Base-by-base conservation (phyloP, 2,888 invertebrate genomes). In the Caenorhabditis sp. region DNA sequence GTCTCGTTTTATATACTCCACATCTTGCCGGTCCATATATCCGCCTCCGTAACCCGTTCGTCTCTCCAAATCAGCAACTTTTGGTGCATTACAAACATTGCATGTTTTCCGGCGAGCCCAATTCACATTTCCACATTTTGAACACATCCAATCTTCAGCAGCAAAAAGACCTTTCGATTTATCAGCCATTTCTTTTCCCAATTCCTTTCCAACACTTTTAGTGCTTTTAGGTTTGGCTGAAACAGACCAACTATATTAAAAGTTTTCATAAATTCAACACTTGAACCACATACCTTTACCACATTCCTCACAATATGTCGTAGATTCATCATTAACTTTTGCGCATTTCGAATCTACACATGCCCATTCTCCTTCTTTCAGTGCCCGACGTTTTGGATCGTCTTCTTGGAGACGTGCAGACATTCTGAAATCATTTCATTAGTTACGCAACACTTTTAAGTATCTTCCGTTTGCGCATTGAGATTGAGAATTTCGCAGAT, bases 101-200 rank as follows among this genome's bases (percentile, higher is more conserved):
- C 99, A 99, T 64, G 94, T 94, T 87, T 93, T 93, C 65, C 99
- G 91, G 77, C 96, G 91, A 26, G 97, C 97, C 99, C 96, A 96
- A 89, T 99, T 99, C 14, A 99, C 97, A 89, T 99, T 99, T n/a
- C 97, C 97, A 90, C 99, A 99, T 89, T 97, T 97, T 89, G 94
- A 95, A 89, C 99, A 99, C 88, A 96, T 95, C 99, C 99, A 99
- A 89, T 99, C 99, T 89, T 99, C 97, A 49, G 99, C 97, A 89
- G 95, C 95, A 89, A 93, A 93, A 71, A 96, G 90, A n/a, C 96
- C 96, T 65, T 86, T 86, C 31, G 86, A 86, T 89, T 97, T 97
- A 89, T 99, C 99, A 0, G 99, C 99, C 43, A 96, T 95, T 24
- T 93, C 94, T 90, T 97, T 97, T 3, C 99, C 99, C 83, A 99